phyloP scores from a whole-genome alignment of 2,113 vertebrate genomes.

The Telmatochromis sp. region DNA sequence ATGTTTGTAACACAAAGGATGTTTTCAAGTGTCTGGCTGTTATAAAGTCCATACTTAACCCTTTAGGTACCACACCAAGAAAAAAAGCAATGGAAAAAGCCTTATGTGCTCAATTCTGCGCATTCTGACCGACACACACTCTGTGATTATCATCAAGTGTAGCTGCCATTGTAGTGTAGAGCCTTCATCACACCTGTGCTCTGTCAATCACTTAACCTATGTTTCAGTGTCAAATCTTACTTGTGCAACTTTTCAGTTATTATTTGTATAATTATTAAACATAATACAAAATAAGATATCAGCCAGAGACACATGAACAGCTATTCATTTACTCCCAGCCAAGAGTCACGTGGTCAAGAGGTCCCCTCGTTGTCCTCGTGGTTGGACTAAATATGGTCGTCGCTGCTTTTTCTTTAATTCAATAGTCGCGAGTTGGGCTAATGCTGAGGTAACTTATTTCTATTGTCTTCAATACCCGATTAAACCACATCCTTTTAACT shows the following conservation, averaged over 20 bases:
- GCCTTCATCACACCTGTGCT: not conserved
- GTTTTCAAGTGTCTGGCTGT: not conserved
- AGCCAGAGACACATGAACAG: not conserved
- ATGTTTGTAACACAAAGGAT: not conserved
- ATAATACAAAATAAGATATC: not conserved
- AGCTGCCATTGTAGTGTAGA: not conserved
- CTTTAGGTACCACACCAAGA: not conserved
- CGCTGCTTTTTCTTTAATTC: not conserved
- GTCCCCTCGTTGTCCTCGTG: fast-evolving
- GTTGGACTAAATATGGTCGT: fast-evolving
- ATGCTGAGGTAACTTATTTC: not conserved
- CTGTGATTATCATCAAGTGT: not conserved
- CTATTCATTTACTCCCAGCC: not conserved
- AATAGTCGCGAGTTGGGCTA: fast-evolving
- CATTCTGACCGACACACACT: not conserved
- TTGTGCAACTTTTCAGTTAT: not conserved
- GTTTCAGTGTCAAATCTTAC: not conserved
- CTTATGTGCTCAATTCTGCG: not conserved
- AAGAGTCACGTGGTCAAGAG: not conserved
- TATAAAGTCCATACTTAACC: not conserved
- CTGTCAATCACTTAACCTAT: not conserved
- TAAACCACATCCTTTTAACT: not conserved
- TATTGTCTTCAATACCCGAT: not conserved
- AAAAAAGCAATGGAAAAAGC: not conserved
- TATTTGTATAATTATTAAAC: not conserved